Conservation (phyloP, 2,888 invertebrate species). For the Heliconius cydno region DNA sequence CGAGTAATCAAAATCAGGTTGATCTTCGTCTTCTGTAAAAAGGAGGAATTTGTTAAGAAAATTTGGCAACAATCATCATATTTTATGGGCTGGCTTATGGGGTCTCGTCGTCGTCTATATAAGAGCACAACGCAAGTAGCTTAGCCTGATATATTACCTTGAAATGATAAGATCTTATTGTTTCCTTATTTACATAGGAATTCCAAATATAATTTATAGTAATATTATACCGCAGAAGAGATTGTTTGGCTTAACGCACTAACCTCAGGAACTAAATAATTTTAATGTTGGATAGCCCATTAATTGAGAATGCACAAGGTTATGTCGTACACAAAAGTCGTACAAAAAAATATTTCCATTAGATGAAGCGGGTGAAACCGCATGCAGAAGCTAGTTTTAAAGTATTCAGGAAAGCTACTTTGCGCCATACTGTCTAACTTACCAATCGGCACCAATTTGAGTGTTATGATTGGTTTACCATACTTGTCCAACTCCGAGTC, state of each 20-base stretch:
- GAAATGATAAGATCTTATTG: neutral
- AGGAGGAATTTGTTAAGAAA: neutral
- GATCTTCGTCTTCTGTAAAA: constrained; percentile 5
- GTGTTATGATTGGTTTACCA: constrained; percentile 34
- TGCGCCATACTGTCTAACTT: constrained; percentile 33
- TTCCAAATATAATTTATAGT: neutral
- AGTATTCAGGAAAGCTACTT: constrained; percentile 22
- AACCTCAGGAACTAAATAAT: neutral
- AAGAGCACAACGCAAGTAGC: neutral
- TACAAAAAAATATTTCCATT: neutral
- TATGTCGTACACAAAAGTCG: too few relatives aligned
- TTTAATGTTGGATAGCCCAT: neutral
- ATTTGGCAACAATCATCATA: neutral
- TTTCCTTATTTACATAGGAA: neutral
- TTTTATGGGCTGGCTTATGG: neutral
- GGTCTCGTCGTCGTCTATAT: neutral
- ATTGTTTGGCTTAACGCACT: neutral
- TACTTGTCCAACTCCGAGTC: constrained; percentile 27
- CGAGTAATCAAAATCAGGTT: neutral
- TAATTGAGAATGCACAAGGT: too few relatives aligned
- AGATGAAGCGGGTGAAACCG: neutral
- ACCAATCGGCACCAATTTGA: constrained; percentile 38
- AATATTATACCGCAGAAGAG: neutral
- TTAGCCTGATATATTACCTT: neutral
- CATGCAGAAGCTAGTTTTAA: neutral